A percentile compares a stretch with the other conserved stretches of the same genome.
These are phyloP conservation scores for Intellagama lesueurii DNA, from an alignment of 2,797 vertebrate genomes.

Conservation along the genomic window DNA sequence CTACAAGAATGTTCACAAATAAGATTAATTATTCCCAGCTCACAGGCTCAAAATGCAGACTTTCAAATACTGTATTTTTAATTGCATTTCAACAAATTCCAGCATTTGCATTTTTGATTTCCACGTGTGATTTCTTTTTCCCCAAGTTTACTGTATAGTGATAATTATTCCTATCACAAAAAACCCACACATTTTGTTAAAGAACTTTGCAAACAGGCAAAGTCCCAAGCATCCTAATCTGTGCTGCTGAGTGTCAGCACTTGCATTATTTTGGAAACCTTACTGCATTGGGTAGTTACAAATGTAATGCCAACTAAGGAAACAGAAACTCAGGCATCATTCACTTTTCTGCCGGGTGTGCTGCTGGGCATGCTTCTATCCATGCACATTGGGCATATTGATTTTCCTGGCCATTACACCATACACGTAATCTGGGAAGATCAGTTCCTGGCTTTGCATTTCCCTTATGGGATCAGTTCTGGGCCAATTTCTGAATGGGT, in stretches of 20 bases:
- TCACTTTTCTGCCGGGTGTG: fast-evolving
- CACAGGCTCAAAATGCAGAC: neutral
- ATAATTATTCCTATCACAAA: constrained; percentile 63
- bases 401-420: neutral
- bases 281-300: neutral
- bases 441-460: neutral
- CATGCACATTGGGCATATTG: neutral
- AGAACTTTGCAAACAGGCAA: constrained; percentile 48
- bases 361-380: fast-evolving
- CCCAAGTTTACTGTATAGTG: constrained; percentile 31
- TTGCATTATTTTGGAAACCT: constrained; percentile 43
- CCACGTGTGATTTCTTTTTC: constrained; percentile 40
- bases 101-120: constrained; percentile 52
- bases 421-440: neutral
- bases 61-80: constrained; percentile 32
- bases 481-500: too few relatives aligned
- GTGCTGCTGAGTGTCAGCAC: constrained; percentile 47
- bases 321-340: neutral
- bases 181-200: constrained; percentile 8
- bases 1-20: constrained; percentile 6
- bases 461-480: neutral
- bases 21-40: constrained; percentile 30
- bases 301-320: neutral
- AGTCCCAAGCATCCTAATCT: constrained; percentile 39
- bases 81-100: constrained; percentile 42